Percentiles rank a stretch among this genome's conserved stretches.
Conservation (phyloP, 1,140 invertebrate species). For the Macrosteles quadrilineatus region DNA sequence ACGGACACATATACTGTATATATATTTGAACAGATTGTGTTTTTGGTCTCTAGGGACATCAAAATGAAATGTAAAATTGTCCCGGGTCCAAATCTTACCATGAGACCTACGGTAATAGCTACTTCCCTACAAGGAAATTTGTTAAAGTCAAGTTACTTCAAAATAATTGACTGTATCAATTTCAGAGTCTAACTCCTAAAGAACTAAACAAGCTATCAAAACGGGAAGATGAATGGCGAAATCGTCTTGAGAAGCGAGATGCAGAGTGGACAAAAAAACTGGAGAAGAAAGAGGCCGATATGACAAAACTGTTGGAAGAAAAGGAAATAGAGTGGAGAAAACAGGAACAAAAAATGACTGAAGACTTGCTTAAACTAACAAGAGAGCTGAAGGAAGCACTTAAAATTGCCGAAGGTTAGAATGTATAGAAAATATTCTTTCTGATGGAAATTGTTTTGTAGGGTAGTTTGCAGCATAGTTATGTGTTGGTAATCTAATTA, state of each 20-base stretch:
- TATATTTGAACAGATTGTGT: too few species aligned
- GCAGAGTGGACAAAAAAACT: constrained; percentile 58
- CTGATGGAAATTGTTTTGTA: neutral
- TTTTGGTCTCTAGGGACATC: too few species aligned
- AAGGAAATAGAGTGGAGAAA: constrained; percentile 67
- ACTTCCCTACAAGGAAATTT: too few species aligned
- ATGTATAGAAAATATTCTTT: neutral
- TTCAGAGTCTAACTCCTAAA: constrained; percentile 48
- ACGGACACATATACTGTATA: too few species aligned
- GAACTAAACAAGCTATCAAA: constrained; percentile 53
- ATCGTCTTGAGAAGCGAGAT: constrained; percentile 57
- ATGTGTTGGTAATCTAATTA: too few species aligned
- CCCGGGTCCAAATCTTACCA: too few species aligned
- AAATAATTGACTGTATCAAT: too few species aligned
- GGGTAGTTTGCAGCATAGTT: too few species aligned
- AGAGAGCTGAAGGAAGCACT: constrained; percentile 61
- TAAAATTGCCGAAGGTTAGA: constrained; percentile 61
- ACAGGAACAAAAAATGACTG: constrained; percentile 58
- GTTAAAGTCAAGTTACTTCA: too few species aligned
- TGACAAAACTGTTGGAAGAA: constrained; percentile 53
- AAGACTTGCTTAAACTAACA: constrained; percentile 54
- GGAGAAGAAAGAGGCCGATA: constrained; percentile 58
- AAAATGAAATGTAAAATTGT: too few species aligned
- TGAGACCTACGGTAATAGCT: too few species aligned
- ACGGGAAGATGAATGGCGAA: constrained; percentile 58